phyloP scores from a whole-genome alignment of 2,888 invertebrate genomes.

The Noctua janthe region DNA sequence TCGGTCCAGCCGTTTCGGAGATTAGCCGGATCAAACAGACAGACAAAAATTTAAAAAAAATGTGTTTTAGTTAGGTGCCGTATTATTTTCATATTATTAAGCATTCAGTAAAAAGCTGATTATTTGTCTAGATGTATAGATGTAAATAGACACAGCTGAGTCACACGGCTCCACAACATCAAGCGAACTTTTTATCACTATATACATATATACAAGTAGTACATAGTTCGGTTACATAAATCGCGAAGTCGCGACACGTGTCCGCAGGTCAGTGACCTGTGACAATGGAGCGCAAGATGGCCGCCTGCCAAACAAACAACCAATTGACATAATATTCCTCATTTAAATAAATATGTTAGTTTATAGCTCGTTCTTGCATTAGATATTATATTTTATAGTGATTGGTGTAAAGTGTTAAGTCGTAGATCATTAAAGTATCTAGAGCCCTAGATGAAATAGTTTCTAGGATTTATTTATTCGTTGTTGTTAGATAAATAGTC shows the following conservation, averaged over 20 bases:
- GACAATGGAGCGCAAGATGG: slow-evolving; percentile 28
- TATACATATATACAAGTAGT: too few relatives aligned
- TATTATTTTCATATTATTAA: too few relatives aligned
- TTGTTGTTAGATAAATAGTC: background rate
- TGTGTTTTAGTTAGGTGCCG: too few relatives aligned
- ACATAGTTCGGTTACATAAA: background rate
- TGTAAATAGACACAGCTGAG: too few relatives aligned
- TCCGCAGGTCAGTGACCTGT: slow-evolving; percentile 18
- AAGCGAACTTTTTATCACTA: background rate
- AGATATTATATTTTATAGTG: background rate
- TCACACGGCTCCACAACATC: background rate
- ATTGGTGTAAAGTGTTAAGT: background rate
- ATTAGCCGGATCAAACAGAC: too few relatives aligned
- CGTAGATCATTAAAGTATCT: background rate
- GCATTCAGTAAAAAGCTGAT: too few relatives aligned
- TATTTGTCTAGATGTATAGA: too few relatives aligned
- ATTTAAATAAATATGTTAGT: background rate
- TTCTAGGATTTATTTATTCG: background rate
- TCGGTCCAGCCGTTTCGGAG: too few relatives aligned
- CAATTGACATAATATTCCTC: slow-evolving; percentile 13
- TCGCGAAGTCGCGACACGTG: slow-evolving; percentile 16
- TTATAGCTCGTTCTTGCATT: background rate
- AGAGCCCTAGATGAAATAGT: background rate
- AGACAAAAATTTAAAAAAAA: too few relatives aligned
- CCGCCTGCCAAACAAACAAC: slow-evolving; percentile 15